Evolutionary conservation across 2,113 vertebrate species (phyloP).

Genomic region (Amazona vittata): DNA sequence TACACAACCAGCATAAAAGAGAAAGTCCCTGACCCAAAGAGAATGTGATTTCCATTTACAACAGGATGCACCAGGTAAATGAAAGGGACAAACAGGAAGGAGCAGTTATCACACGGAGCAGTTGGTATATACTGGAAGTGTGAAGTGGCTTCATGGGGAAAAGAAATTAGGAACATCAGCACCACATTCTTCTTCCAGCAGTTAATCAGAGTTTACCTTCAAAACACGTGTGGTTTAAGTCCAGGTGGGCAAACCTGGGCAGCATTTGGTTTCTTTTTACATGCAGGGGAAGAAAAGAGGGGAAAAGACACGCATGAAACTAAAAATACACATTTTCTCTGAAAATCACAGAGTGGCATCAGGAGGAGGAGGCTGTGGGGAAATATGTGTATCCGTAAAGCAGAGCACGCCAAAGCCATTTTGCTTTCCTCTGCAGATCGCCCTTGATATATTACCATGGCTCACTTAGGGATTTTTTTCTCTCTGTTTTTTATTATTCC

Average conservation of each 20-base stretch:
- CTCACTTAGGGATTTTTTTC: background rate
- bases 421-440: background rate
- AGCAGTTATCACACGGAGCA: background rate
- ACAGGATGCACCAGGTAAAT: background rate
- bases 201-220: background rate
- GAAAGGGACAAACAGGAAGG: background rate
- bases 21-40: background rate
- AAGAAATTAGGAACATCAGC: background rate
- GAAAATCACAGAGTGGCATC: background rate
- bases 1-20: background rate
- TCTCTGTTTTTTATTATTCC: background rate
- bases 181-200: background rate
- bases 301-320: background rate
- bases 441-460: background rate
- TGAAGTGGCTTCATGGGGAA: background rate
- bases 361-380: background rate
- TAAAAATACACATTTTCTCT: background rate
- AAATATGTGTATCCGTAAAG: background rate
- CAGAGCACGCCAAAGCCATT: background rate
- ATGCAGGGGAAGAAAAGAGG: background rate
- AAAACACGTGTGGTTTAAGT: fast-evolving
- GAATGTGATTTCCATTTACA: background rate
- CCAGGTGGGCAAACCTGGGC: background rate
- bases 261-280: background rate
- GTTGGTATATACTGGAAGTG: background rate